Conservation (phyloP, 2,113 vertebrate species). For the Baryphthengus martii region DNA sequence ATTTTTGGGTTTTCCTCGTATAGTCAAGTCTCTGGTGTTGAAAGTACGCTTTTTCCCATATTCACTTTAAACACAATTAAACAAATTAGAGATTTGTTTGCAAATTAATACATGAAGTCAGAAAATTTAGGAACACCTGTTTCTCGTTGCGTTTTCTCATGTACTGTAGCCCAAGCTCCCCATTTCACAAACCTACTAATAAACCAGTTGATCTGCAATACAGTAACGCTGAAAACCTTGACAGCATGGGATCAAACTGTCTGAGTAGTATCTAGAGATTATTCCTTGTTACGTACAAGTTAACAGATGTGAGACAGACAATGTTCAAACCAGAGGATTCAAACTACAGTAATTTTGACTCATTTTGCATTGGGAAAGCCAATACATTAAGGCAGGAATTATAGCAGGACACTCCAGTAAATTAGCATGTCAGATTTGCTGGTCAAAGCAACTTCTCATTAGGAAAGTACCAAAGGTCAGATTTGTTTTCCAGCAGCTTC, state of each 20-base stretch:
- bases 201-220: not conserved
- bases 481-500: not conserved
- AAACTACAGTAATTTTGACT: not conserved
- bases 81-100: not conserved
- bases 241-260: not conserved
- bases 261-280: not conserved
- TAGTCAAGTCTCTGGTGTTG: not conserved
- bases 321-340: not conserved
- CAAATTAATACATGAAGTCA: not conserved
- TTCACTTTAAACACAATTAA: not conserved
- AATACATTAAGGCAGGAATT: not conserved
- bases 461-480: not conserved
- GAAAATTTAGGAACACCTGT: not conserved
- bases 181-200: not conserved
- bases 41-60: not conserved
- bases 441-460: not conserved
- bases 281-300: not conserved
- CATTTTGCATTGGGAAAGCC: not conserved
- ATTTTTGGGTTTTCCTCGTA: not conserved
- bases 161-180: not conserved
- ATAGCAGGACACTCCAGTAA: not conserved
- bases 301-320: not conserved
- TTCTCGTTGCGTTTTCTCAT: not conserved
- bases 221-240: not conserved
- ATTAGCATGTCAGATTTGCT: not conserved